These are phyloP conservation scores for Zaprionus taronus DNA, from an alignment of 1,140 invertebrate species.

Conservation along the genomic window DNA sequence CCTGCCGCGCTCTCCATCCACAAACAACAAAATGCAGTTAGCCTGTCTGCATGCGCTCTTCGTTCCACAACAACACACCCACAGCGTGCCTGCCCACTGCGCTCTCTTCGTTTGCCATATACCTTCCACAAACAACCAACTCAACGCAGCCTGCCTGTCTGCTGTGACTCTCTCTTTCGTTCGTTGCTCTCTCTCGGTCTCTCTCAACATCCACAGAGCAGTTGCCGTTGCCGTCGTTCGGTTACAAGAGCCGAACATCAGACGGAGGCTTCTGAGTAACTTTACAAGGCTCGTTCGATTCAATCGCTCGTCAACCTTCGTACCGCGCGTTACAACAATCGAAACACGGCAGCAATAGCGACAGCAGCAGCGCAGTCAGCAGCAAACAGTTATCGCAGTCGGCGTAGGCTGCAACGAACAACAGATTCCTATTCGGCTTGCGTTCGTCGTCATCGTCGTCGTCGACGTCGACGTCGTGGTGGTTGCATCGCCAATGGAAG, in stretches of 20 bases:
- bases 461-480: constrained; percentile 21
- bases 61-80: too few species aligned
- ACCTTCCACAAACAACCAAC: constrained; percentile 43
- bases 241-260: constrained; percentile 46
- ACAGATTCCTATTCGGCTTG: constrained; percentile 37
- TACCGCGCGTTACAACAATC: constrained; percentile 70
- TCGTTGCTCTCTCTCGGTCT: neutral
- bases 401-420: constrained; percentile 32
- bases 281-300: constrained; percentile 65
- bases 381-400: constrained; percentile 17
- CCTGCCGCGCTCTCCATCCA: constrained; percentile 33
- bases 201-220: constrained; percentile 38
- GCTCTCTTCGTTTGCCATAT: neutral
- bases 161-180: constrained; percentile 3
- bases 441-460: constrained; percentile 15
- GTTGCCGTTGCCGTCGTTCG: constrained; percentile 27
- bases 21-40: constrained; percentile 27
- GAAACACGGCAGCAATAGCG: constrained; percentile 33
- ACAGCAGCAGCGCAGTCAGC: constrained; percentile 12
- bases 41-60: too few species aligned
- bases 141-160: neutral
- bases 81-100: neutral
- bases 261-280: constrained; percentile 44
- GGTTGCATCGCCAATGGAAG: constrained; percentile 42
- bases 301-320: constrained; percentile 76